A percentile compares a stretch with the other conserved stretches of the same genome.
These are phyloP conservation scores for Tetramorium parvispinum DNA, from an alignment of 1,140 invertebrate genomes.

Conservation along the genomic window DNA sequence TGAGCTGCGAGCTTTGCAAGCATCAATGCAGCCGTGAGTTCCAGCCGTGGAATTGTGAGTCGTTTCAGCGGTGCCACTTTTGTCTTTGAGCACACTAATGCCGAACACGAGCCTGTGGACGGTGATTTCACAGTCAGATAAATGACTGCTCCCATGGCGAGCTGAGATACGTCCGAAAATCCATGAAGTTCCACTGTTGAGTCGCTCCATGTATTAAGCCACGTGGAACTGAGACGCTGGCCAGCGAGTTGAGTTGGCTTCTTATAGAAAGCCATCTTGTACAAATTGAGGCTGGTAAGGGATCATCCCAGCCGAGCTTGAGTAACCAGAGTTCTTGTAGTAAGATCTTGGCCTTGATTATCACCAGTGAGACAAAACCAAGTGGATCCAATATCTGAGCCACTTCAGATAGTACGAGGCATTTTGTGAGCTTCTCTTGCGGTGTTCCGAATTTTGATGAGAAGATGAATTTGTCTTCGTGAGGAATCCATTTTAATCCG, in stretches of 20 bases:
- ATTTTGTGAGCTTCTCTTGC: neutral
- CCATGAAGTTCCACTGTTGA: constrained; percentile 68
- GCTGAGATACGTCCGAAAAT: constrained; percentile 71
- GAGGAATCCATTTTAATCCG: constrained; percentile 29
- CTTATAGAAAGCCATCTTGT: constrained; percentile 33
- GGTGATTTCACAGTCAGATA: constrained; percentile 48
- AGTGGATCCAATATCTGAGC: constrained; percentile 51
- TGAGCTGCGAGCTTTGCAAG: constrained; percentile 53
- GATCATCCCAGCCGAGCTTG: constrained; percentile 67
- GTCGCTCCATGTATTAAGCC: constrained; percentile 24
- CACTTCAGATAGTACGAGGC: too few species aligned
- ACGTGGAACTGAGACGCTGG: constrained; percentile 66
- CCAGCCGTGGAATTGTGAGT: constrained; percentile 61
- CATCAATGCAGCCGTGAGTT: constrained; percentile 64
- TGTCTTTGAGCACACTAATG: constrained; percentile 59
- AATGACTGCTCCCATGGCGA: constrained; percentile 63
- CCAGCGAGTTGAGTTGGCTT: constrained; percentile 43
- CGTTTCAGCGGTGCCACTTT: constrained; percentile 64
- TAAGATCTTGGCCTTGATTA: constrained; percentile 60
- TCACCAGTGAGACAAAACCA: constrained; percentile 21
- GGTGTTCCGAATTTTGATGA: neutral
- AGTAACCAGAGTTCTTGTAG: constrained; percentile 66
- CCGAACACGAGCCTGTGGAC: neutral
- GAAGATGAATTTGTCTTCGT: constrained; percentile 19
- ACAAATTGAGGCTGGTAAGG: constrained; percentile 7